A percentile compares a stretch with the other conserved stretches of the same genome.
phyloP scores from a whole-genome alignment of 2,888 invertebrate genomes.

The Octonoba sinensis region DNA sequence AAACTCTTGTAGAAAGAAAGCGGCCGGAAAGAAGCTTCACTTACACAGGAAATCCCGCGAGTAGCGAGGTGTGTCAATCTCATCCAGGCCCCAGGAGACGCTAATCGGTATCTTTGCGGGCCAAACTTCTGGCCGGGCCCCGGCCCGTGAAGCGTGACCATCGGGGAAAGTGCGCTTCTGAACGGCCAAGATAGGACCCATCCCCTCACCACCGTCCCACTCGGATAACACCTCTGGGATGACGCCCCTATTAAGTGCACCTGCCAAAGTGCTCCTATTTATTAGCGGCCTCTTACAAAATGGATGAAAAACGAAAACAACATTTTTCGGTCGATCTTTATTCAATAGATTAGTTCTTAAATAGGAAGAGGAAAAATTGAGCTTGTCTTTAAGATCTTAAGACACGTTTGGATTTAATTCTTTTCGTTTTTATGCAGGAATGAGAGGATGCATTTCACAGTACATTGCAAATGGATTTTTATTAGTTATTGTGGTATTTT shows the following conservation, averaged over 20 bases:
- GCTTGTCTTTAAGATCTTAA: too few species aligned
- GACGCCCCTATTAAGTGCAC: neutral
- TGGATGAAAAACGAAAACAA: too few species aligned
- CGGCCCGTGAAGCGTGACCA: conserved; percentile 60
- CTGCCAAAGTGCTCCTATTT: too few species aligned
- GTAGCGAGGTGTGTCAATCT: conserved; percentile 62
- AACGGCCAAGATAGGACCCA: conserved; percentile 56
- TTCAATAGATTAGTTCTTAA: too few species aligned
- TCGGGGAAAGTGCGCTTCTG: conserved; percentile 50
- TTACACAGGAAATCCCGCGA: conserved; percentile 55
- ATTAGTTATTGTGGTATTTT: too few species aligned
- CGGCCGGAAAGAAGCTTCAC: conserved; percentile 49
- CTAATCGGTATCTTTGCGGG: conserved; percentile 50
- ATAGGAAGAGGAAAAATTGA: too few species aligned
- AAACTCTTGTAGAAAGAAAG: conserved; percentile 60
- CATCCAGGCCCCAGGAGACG: conserved; percentile 25
- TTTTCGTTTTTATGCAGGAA: too few species aligned
- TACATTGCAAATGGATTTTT: too few species aligned
- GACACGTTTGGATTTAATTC: too few species aligned
- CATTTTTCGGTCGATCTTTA: too few species aligned
- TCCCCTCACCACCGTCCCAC: neutral
- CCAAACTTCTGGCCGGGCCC: conserved; percentile 49
- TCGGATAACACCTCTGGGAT: neutral
- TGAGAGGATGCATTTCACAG: too few species aligned
- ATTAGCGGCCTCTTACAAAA: too few species aligned